Evolutionary conservation across 2,797 vertebrate genomes (phyloP).

Genomic region (Ceyx erithaca): DNA sequence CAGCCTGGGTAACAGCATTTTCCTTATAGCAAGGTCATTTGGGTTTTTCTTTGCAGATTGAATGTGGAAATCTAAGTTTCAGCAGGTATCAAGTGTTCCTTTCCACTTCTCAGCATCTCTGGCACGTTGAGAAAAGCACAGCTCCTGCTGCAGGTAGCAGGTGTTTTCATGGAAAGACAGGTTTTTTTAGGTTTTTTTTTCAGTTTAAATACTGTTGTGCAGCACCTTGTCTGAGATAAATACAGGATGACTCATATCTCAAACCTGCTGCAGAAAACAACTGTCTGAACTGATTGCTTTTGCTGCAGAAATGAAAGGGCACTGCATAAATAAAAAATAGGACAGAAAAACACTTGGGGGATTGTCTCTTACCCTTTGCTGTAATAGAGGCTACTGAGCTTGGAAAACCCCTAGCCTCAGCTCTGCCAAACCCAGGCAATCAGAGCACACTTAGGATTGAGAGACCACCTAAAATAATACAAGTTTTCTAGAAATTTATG

Average conservation of each 20-base stretch:
- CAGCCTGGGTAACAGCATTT: not conserved
- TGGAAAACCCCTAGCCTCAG: not conserved
- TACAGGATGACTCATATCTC: not conserved
- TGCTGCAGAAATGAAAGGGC: not conserved
- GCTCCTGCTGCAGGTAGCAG: not conserved
- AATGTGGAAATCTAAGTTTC: not conserved
- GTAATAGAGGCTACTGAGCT: not conserved
- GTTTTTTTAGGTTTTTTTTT: constrained; percentile 14
- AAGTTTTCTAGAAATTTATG: not conserved
- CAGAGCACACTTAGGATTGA: not conserved
- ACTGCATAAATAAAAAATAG: not conserved
- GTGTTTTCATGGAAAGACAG: constrained; percentile 50
- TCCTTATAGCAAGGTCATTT: not conserved
- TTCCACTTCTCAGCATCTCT: not conserved
- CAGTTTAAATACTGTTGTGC: not conserved
- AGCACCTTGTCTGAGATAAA: not conserved
- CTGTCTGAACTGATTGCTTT: not conserved
- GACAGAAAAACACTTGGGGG: not conserved
- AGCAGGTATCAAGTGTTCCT: not conserved
- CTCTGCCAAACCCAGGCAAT: not conserved
- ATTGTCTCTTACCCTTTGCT: not conserved
- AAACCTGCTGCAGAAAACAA: constrained; percentile 19
- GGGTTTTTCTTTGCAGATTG: not conserved
- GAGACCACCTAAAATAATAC: not conserved
- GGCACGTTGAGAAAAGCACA: not conserved